Evolutionary conservation across 2,888 invertebrate genomes (phyloP), one percentile per base, ranked within the genome.

Genomic region (Phaonia tiefii): DNA sequence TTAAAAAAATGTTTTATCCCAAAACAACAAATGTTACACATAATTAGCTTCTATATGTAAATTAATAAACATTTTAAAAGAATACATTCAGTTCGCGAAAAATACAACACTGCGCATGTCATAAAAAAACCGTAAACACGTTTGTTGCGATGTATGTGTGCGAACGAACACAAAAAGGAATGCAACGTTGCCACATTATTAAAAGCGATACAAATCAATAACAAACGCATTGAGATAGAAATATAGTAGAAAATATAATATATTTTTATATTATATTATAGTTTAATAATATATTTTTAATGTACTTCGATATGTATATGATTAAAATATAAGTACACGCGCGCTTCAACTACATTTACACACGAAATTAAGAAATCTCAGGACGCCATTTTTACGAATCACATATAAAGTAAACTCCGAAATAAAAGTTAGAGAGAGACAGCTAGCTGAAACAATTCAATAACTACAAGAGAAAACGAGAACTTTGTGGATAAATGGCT

Each of bases 51-150:
- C 31, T 31, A n/a, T n/a, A n/a, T n/a, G n/a, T n/a, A n/a, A n/a
- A n/a, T n/a, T n/a, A n/a, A n/a, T n/a, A n/a, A n/a, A n/a, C n/a
- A n/a, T n/a, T n/a, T n/a, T n/a, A 31, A 31, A 31, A 31, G 31
- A 31, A 31, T 3, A 31, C 31, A 31, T n/a, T 60, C 1, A 7
- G 1, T 63, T 73, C 39, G 51, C 22, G 66, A 70, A 71, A 71
- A 71, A 75, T 81, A n/a, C 75, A 75, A 72, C 72, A 81, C 78
- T 72, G 86, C 87, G 87, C 88, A 87, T 86, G 87, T 83, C 87
- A 85, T 17, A 1, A 65, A 70, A n/a, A 73, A 75, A 71, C 44
- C 54, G 73, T 80, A 70, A 80, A 76, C 82, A 79, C 80, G 74
- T 75, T 78, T 77, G 54, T 44, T 26, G 39, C 37, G 22, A 67